Evolutionary conservation across 1,140 invertebrate species (phyloP), one percentile per base, ranked within the genome.

Genomic region (Drosophila santomea): DNA sequence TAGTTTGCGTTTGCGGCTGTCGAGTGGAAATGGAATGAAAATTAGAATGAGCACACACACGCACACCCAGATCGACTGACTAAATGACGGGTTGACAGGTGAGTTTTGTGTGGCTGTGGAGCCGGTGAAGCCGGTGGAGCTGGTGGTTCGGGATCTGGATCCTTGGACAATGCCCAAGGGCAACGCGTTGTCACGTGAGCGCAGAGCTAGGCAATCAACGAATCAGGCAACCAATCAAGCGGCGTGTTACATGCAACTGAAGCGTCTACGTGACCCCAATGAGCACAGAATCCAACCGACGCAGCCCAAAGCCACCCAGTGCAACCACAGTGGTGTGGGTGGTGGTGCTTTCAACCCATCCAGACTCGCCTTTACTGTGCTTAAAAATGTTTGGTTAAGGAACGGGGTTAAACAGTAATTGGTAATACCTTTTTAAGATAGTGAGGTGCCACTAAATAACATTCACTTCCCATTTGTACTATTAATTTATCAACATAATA

Each of bases 161-260:
- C 20, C 52, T 28, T 78, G 66, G 62, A 73, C 79, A 88, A 79
- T 76, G 78, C 66, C 81, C 63, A 61, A 45, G 63, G 66, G 76
- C 72, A 43, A 48, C 36, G 51, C 57, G 60, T 54, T 74, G 74
- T 74, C 78, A 85, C 81, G 81, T 82, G 71, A 78, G 51, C 45
- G 44, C 43, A 48, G 45, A 79, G 61, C 57, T 36, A 35, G 58
- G 67, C 79, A 77, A 74, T 78, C 75, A 88, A 86, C 82, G 79
- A 86, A 86, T 88, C 84, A 83, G 83, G 83, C 84, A 88, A 88
- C 75, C 80, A 88, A 88, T 88, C 83, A 88, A 83, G 71, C 83
- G 84, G 75, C 83, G 83, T 89, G 79, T 88, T 84, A 83, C 84
- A 83, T 88, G 83, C 83, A 89, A 88, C 76, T 83, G 83, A 75